Evolutionary conservation across 2,113 vertebrate species (phyloP).

Genomic region (Rhea pennata): DNA sequence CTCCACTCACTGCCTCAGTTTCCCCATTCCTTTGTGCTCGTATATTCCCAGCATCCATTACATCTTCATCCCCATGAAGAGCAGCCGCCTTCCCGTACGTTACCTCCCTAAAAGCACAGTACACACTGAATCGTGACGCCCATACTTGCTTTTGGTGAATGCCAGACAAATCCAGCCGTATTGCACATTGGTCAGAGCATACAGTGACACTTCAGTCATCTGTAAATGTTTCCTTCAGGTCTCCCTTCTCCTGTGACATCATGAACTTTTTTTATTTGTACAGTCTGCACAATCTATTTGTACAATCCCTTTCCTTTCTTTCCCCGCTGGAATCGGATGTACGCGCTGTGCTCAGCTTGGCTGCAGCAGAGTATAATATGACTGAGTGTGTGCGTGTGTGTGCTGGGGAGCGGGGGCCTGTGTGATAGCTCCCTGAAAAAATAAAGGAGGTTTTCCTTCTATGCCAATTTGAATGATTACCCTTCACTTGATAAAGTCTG

Average conservation of each 20-base stretch:
- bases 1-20: background rate
- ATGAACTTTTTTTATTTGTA: background rate
- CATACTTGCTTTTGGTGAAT: background rate
- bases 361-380: background rate
- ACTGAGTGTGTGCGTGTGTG: background rate
- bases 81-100: background rate
- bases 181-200: background rate
- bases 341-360: background rate
- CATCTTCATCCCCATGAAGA: background rate
- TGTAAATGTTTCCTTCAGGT: background rate
- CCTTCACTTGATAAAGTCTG: conserved; percentile 11
- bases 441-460: background rate
- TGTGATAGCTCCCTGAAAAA: background rate
- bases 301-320: background rate
- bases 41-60: background rate
- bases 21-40: background rate
- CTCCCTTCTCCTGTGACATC: background rate
- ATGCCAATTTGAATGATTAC: background rate
- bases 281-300: too few species aligned
- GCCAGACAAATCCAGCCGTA: background rate
- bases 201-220: background rate
- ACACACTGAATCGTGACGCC: background rate
- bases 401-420: background rate
- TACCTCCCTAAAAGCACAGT: background rate
- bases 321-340: background rate